These are phyloP conservation scores for Oreonectes daqikongensis DNA, from an alignment of 2,797 vertebrate species.

Conservation along the genomic window DNA sequence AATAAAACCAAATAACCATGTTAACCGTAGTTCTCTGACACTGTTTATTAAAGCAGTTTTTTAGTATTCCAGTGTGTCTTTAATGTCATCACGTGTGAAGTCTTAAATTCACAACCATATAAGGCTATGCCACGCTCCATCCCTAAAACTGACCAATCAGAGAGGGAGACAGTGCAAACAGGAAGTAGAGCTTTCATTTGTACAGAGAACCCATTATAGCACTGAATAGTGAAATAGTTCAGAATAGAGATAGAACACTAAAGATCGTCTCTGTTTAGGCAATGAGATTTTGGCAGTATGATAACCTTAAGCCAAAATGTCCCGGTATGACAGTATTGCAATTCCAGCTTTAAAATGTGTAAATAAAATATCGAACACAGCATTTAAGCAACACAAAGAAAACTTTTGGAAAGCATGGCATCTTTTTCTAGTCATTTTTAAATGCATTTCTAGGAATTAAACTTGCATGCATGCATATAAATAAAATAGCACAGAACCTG, in stretches of 20 bases:
- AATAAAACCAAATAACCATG: too few relatives aligned
- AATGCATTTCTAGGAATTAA: too few relatives aligned
- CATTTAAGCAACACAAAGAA: too few relatives aligned
- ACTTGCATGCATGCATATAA: too few relatives aligned
- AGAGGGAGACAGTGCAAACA: constrained; percentile 57
- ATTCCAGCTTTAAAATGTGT: too few relatives aligned
- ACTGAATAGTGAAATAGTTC: not conserved
- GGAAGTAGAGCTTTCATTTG: constrained; percentile 66
- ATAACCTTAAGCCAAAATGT: too few relatives aligned
- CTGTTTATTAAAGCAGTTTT: not conserved
- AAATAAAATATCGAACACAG: too few relatives aligned
- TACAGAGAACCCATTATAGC: constrained; percentile 15
- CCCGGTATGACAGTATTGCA: too few relatives aligned
- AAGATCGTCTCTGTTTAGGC: not conserved
- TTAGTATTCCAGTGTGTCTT: not conserved
- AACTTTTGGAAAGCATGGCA: too few relatives aligned
- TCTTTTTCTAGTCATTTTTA: too few relatives aligned
- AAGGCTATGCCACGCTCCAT: constrained; percentile 62
- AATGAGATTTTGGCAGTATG: too few relatives aligned
- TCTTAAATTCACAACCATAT: constrained; percentile 62
- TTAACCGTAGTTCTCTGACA: not conserved
- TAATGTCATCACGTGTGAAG: not conserved
- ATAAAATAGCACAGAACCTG: too few relatives aligned
- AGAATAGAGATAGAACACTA: not conserved
- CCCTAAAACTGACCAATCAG: constrained; percentile 62